Percentiles rank a stretch among this genome's conserved stretches.
These are phyloP conservation scores for Pseudochaenichthys georgianus DNA, from an alignment of 2,797 vertebrate species.

Conservation along the genomic window DNA sequence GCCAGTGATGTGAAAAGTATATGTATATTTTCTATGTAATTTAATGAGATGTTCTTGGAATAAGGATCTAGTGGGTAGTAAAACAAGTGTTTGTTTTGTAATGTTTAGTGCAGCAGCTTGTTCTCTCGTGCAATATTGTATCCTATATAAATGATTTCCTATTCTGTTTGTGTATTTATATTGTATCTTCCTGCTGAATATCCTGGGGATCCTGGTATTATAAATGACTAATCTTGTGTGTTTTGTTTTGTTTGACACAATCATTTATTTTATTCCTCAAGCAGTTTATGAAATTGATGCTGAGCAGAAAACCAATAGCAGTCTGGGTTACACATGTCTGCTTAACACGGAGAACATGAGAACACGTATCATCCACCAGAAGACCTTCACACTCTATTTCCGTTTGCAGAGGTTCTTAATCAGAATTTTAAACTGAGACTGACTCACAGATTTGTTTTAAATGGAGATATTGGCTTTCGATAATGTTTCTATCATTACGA, in stretches of 20 bases:
- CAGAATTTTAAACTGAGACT: neutral
- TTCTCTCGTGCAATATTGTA: neutral
- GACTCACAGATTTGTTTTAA: neutral
- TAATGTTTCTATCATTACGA: neutral
- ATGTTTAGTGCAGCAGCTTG: neutral
- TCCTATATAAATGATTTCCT: neutral
- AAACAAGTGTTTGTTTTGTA: too few species aligned
- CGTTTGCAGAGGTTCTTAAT: constrained; percentile 2
- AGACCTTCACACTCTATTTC: constrained; percentile 5
- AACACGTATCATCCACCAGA: neutral
- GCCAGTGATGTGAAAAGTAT: too few species aligned
- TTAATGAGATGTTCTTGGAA: too few species aligned
- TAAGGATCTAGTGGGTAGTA: too few species aligned
- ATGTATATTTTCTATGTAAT: too few species aligned
- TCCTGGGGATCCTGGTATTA: neutral
- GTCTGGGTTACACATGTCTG: neutral
- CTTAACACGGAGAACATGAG: constrained; percentile 20
- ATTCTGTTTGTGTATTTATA: neutral
- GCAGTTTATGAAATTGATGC: constrained; percentile 11
- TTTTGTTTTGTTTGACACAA: constrained; percentile 1
- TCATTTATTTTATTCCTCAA: neutral
- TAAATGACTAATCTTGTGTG: constrained; percentile 13
- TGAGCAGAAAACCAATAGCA: constrained; percentile 1
- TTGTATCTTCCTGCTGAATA: neutral
- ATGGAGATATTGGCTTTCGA: neutral